A percentile compares a stretch with the other conserved stretches of the same genome.
Evolutionary conservation across 2,113 vertebrate species (phyloP).

Genomic region (Stigmatopora nigra): DNA sequence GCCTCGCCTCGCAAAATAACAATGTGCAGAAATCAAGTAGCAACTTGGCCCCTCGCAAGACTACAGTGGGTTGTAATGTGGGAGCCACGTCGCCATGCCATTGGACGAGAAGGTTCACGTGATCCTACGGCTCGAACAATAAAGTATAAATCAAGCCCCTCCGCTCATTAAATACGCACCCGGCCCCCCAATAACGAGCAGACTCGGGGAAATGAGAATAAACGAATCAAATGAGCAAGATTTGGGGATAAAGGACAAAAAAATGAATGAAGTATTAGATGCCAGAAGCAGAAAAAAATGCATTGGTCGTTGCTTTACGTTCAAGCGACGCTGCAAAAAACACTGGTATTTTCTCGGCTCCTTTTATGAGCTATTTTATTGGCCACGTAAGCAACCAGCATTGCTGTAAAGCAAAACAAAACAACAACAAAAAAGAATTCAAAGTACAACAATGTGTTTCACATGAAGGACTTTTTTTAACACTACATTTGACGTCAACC

Average conservation of each 20-base stretch:
- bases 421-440: neutral
- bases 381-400: slow-evolving; percentile 55
- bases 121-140: slow-evolving; percentile 87
- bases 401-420: slow-evolving; percentile 49
- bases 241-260: slow-evolving; percentile 3
- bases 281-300: neutral
- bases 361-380: slow-evolving; percentile 66
- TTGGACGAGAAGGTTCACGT: slow-evolving; percentile 82
- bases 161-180: slow-evolving; percentile 88
- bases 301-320: slow-evolving; percentile 6
- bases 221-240: slow-evolving; percentile 40
- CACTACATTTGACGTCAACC: neutral
- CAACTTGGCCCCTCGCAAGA: slow-evolving; percentile 89
- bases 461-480: neutral
- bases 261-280: slow-evolving; percentile 12
- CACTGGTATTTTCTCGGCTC: slow-evolving; percentile 42
- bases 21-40: slow-evolving; percentile 95
- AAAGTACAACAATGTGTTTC: neutral
- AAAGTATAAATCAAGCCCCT: slow-evolving; percentile 98
- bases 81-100: slow-evolving; percentile 75
- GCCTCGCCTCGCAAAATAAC: slow-evolving; percentile 84
- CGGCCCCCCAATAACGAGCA: slow-evolving; percentile 87
- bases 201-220: slow-evolving; percentile 80
- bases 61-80: slow-evolving; percentile 93
- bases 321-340: slow-evolving; percentile 31